Evolutionary conservation across 30 jellyfish, hydroid and myxozoan genomes (phyloP).

Genomic region (Turritopsis rubra): DNA sequence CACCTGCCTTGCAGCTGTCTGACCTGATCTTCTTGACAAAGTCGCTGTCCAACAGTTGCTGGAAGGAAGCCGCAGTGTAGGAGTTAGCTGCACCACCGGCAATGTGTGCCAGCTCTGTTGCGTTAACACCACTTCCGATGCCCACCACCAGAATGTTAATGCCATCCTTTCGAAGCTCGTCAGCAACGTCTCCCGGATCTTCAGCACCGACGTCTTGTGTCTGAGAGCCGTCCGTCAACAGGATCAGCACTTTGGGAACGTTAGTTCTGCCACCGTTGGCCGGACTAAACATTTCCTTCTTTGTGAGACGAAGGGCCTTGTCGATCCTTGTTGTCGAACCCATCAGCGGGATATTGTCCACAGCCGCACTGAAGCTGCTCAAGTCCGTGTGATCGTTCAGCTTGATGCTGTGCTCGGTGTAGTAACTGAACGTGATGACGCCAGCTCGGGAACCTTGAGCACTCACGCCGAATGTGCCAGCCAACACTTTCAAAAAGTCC

Average conservation of each 20-base stretch:
- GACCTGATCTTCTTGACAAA: conserved; percentile 29
- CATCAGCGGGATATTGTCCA: conserved; percentile 60
- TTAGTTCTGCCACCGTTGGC: conserved; percentile 53
- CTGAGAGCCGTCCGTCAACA: conserved; percentile 87
- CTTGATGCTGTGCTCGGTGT: conserved; percentile 62
- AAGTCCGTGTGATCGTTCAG: conserved; percentile 33
- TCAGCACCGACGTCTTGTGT: conserved; percentile 63
- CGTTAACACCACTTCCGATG: conserved; percentile 60
- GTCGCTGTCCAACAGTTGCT: conserved; percentile 29
- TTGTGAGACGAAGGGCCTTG: conserved; percentile 58
- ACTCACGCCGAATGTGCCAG: conserved; percentile 48
- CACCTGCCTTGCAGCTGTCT: conserved; percentile 47
- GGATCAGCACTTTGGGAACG: conserved; percentile 45
- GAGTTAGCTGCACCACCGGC: conserved; percentile 44
- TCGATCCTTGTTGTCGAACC: conserved; percentile 80
- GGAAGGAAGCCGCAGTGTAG: conserved; percentile 24
- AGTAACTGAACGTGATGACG: conserved; percentile 61
- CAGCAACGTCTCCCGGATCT: conserved; percentile 73
- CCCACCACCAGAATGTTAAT: conserved; percentile 50
- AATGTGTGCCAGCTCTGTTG: conserved; percentile 50
- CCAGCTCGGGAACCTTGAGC: conserved; percentile 74
- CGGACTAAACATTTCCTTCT: conserved; percentile 38
- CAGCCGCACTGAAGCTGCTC: conserved; percentile 49
- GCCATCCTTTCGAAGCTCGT: conserved; percentile 49
- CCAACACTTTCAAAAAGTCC: conserved; percentile 58